Conservation (phyloP, 2,797 vertebrate species). For the Sandelia bainsii region DNA sequence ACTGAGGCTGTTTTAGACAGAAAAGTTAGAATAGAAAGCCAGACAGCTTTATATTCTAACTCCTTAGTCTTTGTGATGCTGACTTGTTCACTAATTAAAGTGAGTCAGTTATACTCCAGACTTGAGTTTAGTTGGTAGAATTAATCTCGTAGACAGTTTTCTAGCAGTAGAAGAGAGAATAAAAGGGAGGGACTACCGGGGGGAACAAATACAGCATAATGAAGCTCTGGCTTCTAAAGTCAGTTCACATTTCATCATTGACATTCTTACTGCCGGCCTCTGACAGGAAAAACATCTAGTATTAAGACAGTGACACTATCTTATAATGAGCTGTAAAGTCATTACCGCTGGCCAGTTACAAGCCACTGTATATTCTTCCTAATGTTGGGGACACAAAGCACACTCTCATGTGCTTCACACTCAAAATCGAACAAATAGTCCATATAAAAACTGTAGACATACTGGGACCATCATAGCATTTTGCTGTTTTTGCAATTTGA, state of each 20-base stretch:
- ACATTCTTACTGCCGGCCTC: not conserved
- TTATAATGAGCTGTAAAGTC: too few relatives aligned
- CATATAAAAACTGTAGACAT: not conserved
- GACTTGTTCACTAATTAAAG: conserved; percentile 17
- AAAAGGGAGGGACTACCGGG: not conserved
- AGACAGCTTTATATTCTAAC: not conserved
- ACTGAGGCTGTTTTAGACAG: not conserved
- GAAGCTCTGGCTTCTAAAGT: not conserved
- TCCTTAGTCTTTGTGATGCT: conserved; percentile 18
- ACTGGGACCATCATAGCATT: too few relatives aligned
- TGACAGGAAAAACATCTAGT: not conserved
- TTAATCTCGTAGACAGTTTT: conserved; percentile 28
- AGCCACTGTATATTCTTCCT: too few relatives aligned
- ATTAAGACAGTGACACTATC: not conserved
- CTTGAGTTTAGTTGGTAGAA: conserved; percentile 23
- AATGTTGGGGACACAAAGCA: too few relatives aligned
- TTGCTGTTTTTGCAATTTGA: not conserved
- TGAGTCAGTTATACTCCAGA: not conserved
- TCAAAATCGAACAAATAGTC: not conserved
- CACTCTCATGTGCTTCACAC: not conserved
- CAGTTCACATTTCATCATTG: not conserved
- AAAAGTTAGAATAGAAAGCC: conserved; percentile 6
- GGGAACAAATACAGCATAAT: not conserved
- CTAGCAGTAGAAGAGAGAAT: not conserved
- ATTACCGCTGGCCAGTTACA: too few relatives aligned